Evolutionary conservation across 2,797 vertebrate genomes (phyloP), one percentile per base, ranked within the genome.

Genomic region (Epinephelus awoara): DNA sequence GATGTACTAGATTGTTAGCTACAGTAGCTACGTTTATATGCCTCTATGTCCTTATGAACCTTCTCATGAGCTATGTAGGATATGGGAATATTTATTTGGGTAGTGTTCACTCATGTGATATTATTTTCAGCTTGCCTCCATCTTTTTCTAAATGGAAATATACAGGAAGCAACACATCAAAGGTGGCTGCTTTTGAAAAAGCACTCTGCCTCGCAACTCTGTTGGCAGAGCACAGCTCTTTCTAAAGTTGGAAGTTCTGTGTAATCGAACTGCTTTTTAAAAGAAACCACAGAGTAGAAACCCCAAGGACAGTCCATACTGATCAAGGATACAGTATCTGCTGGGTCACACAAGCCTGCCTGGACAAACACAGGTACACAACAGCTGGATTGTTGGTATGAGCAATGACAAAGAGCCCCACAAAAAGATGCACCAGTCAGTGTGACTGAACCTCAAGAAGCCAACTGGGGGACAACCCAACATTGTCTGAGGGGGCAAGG

Each of bases 101-200:
- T 54, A 29, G 38, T 29, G 18, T 21, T 58, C 44, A 50, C 23
- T 52, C 18, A 21, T 18, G 38, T 47, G 11, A n/a, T 42, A 25
- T 70, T 21, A 44, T 23, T 61, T 69, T 44, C 4, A 46, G 55
- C 17, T 38, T 54, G n/a, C 2, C 11, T 34, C 17, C 11, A 47
- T 63, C 4, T 64, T 64, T 70, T 50, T 50, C 15, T 21, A 29
- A 42, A 64, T 29, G 21, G 34, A 64, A 56, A 77, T 27, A 17
- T 11, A 58, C 27, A 56, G 12, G n/a, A 15, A 55, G 50, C 1
- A 1, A 50, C 21, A 77, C 42, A 56, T 54, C 19, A 71, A 66
- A 72, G 47, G 17, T 67, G 62, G 12, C 25, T 66, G 8, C 34
- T 52, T 78, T 57, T 58, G n/a, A 64, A 71, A 51, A 34, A 70